Base-by-base conservation (phyloP, 1,140 invertebrate genomes). In the Drosophila persimilis region DNA sequence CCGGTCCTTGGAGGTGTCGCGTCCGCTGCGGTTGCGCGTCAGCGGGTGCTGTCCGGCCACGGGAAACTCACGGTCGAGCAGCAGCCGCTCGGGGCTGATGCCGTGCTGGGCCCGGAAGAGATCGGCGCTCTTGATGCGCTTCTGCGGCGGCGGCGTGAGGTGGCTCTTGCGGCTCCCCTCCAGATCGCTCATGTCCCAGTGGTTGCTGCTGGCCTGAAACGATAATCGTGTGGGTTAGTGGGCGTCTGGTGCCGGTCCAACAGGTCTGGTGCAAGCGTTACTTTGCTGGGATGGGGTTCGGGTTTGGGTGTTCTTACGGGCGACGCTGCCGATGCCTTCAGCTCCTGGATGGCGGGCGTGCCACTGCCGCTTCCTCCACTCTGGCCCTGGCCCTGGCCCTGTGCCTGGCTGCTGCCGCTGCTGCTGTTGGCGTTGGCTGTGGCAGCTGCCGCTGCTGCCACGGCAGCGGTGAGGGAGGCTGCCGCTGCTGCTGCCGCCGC, bases 121-220 rank as follows among this genome's bases (percentile, higher is more conserved):
- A 73, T 94, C 94, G 2, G 93, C 93, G 54, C 93, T 93, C 64
- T 94, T 92, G 54, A 94, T 94, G 51, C 94, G 91, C 91, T 94
- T 95, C 64, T 92, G 93, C 60, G 93, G 94, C 55, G 94, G 94
- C 58, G 93, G 94, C 17, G 90, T 91, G 47, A 91, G 59, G 22
- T 91, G 84, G 64, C 73, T 88, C 51, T 80, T 89, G 44, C 84
- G 73, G 13, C 48, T 89, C 57, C 84, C 85, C 63, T 89, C 85
- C 62, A 85, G 61, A 6, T 89, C 80, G 9, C 65, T 64, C 20
- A 88, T 50, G 57, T 91, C 89, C 90, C 90, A 90, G 29, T 90
- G 85, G 9, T 78, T 86, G 74, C 80, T 89, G 53, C 55, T 81
- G 75, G 76, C 90, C 88, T 45, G 3, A 52, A n/a, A 13, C 0